A percentile compares a stretch with the other conserved stretches of the same genome.
phyloP scores from a whole-genome alignment of 2,797 vertebrate species.

The Notolabrus celidotus region DNA sequence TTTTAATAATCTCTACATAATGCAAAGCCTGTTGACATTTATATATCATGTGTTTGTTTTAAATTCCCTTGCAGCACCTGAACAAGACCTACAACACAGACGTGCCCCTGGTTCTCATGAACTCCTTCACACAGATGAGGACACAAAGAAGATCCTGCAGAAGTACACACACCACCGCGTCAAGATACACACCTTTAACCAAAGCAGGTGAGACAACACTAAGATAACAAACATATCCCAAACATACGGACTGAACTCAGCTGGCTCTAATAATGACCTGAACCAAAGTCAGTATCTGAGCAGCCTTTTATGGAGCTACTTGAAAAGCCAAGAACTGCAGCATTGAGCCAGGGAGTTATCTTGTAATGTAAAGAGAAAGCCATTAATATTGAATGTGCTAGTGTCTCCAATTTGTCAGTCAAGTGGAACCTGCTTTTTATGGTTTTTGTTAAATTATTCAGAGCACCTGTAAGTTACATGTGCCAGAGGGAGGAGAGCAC shows the following conservation, averaged over 20 bases:
- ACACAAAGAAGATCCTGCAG: constrained; percentile 94
- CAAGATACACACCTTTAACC: constrained; percentile 98
- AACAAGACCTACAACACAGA: constrained; percentile 96
- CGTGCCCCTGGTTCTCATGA: constrained; percentile 91
- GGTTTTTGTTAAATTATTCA: constrained; percentile 62
- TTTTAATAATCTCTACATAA: too few species aligned
- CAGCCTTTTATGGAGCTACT: not conserved
- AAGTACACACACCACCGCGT: constrained; percentile 94
- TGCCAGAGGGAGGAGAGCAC: constrained; percentile 3
- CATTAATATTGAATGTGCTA: constrained; percentile 42
- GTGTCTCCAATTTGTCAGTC: constrained; percentile 29
- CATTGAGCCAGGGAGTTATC: too few species aligned
- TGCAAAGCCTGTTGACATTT: not conserved
- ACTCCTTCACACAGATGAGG: constrained; percentile 94
- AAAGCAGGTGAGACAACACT: constrained; percentile 81
- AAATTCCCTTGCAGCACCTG: constrained; percentile 87
- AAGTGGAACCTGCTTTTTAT: constrained; percentile 40
- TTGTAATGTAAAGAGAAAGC: too few species aligned
- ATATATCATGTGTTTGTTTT: not conserved
- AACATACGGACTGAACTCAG: too few species aligned
- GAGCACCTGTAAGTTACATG: constrained; percentile 16
- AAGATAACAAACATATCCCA: too few species aligned
- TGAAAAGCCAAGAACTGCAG: constrained; percentile 22
- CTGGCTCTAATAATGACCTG: not conserved
- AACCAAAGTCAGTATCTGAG: not conserved